phyloP scores from a whole-genome alignment of 2,113 vertebrate species.

The Paracanthobrama guichenoti region DNA sequence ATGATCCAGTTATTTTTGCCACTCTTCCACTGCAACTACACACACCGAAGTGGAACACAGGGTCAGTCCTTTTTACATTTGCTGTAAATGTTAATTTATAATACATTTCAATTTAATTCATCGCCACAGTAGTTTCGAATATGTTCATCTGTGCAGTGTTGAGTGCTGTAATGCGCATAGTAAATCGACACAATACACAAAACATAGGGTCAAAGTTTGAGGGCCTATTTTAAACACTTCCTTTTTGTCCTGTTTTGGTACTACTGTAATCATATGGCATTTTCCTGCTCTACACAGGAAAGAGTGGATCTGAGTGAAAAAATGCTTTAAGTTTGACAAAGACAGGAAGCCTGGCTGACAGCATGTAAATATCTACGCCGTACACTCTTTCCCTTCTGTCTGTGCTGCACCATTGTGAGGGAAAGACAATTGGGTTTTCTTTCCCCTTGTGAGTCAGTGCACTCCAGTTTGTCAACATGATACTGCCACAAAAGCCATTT shows the following conservation, averaged over 20 bases:
- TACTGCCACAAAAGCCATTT: slow-evolving; percentile 9
- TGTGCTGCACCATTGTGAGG: slow-evolving; percentile 48
- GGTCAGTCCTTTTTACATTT: not conserved
- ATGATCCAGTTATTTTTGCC: slow-evolving; percentile 30
- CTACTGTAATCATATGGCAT: slow-evolving; percentile 75
- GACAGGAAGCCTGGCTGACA: slow-evolving; percentile 79
- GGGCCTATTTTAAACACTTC: slow-evolving; percentile 78
- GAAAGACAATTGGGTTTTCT: slow-evolving; percentile 51
- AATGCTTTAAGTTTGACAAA: slow-evolving; percentile 74
- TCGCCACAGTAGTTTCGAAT: not conserved
- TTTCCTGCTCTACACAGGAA: slow-evolving; percentile 76
- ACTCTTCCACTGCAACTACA: slow-evolving; percentile 11
- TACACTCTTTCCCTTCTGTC: slow-evolving; percentile 71
- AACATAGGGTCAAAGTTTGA: slow-evolving; percentile 71
- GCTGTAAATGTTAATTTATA: not conserved
- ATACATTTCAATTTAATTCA: not conserved
- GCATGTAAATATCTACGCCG: slow-evolving; percentile 77
- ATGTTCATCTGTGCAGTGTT: not conserved
- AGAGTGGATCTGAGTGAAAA: slow-evolving; percentile 70
- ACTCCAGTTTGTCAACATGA: slow-evolving; percentile 46
- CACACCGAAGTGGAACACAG: not conserved
- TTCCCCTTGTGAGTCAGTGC: slow-evolving; percentile 27
- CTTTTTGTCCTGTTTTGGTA: slow-evolving; percentile 76
- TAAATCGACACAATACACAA: slow-evolving; percentile 70
- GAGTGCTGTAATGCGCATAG: slow-evolving; percentile 39